Evolutionary conservation across 1,140 invertebrate genomes (phyloP).

Genomic region (Drosophila ogumai): DNA sequence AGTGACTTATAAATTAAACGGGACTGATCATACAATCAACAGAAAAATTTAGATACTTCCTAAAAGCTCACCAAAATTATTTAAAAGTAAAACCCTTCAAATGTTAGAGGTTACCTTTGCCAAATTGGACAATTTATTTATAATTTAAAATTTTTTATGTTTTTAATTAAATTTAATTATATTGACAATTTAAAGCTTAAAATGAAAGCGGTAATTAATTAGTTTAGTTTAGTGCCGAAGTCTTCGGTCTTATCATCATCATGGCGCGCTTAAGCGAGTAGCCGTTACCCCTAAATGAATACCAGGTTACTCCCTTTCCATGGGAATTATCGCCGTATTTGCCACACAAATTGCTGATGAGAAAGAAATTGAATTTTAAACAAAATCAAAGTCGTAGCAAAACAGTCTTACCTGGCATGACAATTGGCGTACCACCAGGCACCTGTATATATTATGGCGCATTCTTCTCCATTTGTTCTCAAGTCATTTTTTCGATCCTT

Average conservation of each 20-base stretch:
- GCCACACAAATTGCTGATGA: neutral
- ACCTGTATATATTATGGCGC: neutral
- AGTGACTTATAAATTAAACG: no score
- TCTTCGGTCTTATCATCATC: neutral
- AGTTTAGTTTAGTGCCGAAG: neutral
- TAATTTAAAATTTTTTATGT: no score
- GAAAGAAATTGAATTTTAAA: neutral
- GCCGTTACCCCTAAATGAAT: neutral
- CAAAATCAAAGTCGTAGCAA: accelerated
- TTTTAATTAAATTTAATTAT: no score
- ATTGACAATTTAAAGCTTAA: no score
- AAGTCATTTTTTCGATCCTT: neutral
- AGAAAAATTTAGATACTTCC: no score
- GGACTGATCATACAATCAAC: no score
- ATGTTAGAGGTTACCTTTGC: no score
- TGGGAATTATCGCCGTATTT: neutral
- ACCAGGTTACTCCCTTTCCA: neutral
- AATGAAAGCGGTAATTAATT: no score
- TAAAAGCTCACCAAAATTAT: no score
- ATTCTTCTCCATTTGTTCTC: no score
- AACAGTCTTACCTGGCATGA: neutral
- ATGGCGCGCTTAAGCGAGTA: neutral
- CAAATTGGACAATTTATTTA: no score
- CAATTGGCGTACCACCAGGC: neutral
- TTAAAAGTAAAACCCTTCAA: no score